These are phyloP conservation scores for Collichthys lucidus DNA, from an alignment of 2,113 vertebrate genomes.

Conservation along the genomic window DNA sequence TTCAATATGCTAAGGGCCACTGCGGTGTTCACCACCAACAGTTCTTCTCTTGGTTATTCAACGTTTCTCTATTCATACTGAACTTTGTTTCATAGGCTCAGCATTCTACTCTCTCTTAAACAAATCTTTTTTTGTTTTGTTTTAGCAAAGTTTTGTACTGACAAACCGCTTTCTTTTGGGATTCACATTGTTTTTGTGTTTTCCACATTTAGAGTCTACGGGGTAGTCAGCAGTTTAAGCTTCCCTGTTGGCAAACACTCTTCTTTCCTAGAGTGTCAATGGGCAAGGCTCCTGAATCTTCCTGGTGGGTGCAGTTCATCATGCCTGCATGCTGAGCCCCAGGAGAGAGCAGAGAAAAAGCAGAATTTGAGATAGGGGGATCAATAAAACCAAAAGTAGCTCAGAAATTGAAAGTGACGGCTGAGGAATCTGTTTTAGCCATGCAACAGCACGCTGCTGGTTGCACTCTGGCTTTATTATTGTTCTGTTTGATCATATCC, in stretches of 20 bases:
- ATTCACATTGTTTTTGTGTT: constrained; percentile 3
- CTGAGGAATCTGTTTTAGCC: constrained; percentile 42
- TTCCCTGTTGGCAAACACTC: constrained; percentile 37
- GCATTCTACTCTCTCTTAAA: background rate
- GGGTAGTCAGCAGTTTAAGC: constrained; percentile 23
- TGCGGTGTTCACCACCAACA: constrained; percentile 30
- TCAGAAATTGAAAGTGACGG: constrained; percentile 39
- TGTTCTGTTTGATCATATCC: constrained; percentile 42
- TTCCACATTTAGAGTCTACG: constrained; percentile 31
- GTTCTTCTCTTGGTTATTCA: constrained; percentile 40
- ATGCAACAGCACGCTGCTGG: constrained; percentile 17
- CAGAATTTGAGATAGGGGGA: constrained; percentile 40
- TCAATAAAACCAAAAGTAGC: constrained; percentile 56
- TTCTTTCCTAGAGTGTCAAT: constrained; percentile 31
- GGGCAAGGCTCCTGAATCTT: constrained; percentile 51
- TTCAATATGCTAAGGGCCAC: constrained; percentile 42
- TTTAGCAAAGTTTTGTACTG: background rate
- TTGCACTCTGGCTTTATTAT: constrained; percentile 49
- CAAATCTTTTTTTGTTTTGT: background rate
- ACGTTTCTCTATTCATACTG: constrained; percentile 27
- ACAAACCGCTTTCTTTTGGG: constrained; percentile 15
- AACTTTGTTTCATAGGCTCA: background rate
- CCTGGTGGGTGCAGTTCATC: constrained; percentile 59
- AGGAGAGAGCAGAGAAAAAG: constrained; percentile 40
- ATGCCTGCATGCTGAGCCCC: constrained; percentile 37